Evolutionary conservation across 2,113 vertebrate genomes (phyloP).

Genomic region (Rhineura floridana): DNA sequence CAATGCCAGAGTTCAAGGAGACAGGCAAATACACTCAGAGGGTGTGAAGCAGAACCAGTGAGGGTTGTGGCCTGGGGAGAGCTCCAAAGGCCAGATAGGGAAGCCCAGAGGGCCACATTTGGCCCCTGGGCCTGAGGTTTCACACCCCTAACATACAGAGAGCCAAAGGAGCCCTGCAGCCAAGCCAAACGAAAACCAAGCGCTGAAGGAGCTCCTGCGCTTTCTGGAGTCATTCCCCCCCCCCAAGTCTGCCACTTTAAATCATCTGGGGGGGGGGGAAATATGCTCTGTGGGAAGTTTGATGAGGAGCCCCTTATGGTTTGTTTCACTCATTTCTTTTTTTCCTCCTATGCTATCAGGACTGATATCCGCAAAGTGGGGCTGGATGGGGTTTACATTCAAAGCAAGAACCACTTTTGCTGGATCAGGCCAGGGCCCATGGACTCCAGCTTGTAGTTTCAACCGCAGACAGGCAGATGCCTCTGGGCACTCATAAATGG

Average conservation of each 20-base stretch:
- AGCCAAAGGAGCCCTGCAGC: too few relatives aligned
- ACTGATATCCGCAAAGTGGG: neutral
- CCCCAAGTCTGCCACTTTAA: neutral
- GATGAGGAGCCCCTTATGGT: neutral
- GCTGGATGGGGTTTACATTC: neutral
- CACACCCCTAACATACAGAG: too few relatives aligned
- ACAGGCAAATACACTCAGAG: too few relatives aligned
- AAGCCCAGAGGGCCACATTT: too few relatives aligned
- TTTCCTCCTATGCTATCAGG: neutral
- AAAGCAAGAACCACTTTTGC: neutral
- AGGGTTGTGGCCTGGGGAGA: too few relatives aligned
- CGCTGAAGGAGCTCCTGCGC: neutral
- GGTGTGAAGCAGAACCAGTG: too few relatives aligned
- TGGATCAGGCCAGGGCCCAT: neutral
- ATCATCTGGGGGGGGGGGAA: too few relatives aligned
- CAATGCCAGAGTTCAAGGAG: too few relatives aligned
- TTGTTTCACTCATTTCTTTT: too few relatives aligned
- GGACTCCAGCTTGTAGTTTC: neutral
- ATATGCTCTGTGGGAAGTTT: neutral
- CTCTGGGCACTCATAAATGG: neutral
- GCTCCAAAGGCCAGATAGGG: too few relatives aligned
- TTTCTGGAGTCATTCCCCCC: neutral
- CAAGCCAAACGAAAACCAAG: neutral
- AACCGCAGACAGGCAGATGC: neutral
- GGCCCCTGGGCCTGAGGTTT: too few relatives aligned